Evolutionary conservation across 2,113 vertebrate genomes (phyloP), one percentile per base, ranked within the genome.

Genomic region (Mus pahari): DNA sequence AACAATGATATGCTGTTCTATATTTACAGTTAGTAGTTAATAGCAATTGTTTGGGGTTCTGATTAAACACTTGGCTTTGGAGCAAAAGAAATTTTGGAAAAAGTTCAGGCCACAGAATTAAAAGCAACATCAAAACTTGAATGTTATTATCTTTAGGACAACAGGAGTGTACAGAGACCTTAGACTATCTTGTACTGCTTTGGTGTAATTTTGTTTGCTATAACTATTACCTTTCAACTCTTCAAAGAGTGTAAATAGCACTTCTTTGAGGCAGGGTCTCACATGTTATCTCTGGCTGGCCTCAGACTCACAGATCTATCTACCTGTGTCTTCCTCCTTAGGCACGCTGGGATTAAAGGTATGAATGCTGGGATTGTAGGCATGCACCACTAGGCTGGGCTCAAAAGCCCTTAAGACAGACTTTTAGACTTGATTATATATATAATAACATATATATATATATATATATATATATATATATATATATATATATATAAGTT

Each of bases 61-160:
- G 20, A 95, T 83, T 90, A 90, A 88, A 91, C 11, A 7, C 91
- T 97, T 95, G 96, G 81, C 94, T 96, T 96, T 96, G 82, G 96
- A 74, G 42, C 62, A 93, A 89, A 26, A 84, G 55, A 42, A 89
- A 58, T 93, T 96, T 96, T 58, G 95, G 75, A 81, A 42, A 89
- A 95, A 94, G 78, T 83, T 89, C 64, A 24, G 55, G 93, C 45
- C 93, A 33, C 71, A 75, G 75, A 96, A 94, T 94, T 95, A 88
- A 97, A 97, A 97, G 79, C 79, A 94, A 83, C 92, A 83, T 93
- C 87, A 42, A 89, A 45, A 94, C 71, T n/a, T 87, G 10, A 53
- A 9, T 53, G 7, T 70, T 53, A 68, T n/a, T 42, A 74, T 73
- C 64, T 6, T 74, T 31, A 91, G 19, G 68, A 45, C 8, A 58